Evolutionary conservation across 2,113 vertebrate species (phyloP).

Genomic region (Pelmatolapia mariae): DNA sequence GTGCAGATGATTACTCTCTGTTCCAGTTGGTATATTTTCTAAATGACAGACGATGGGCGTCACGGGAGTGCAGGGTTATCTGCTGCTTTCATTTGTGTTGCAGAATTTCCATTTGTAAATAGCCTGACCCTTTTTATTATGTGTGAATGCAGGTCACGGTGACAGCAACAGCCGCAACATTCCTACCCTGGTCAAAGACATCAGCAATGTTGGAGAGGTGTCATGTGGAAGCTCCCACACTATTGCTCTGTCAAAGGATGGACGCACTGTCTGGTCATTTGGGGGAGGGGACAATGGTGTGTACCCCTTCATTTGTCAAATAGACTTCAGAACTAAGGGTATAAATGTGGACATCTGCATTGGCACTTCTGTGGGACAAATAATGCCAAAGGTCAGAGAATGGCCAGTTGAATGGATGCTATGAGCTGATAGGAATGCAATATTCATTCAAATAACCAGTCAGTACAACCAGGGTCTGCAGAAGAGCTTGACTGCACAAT

Average conservation of each 20-base stretch:
- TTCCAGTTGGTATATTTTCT: not conserved
- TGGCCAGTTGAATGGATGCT: not conserved
- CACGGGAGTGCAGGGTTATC: not conserved
- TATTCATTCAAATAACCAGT: not conserved
- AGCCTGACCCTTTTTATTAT: not conserved
- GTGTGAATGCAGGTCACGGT: conserved; percentile 70
- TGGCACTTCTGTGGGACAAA: not conserved
- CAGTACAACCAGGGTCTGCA: not conserved
- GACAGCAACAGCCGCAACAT: conserved; percentile 82
- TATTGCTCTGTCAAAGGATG: conserved; percentile 76
- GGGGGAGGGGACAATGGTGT: conserved; percentile 79
- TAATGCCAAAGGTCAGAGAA: not conserved
- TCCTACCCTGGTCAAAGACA: conserved; percentile 79
- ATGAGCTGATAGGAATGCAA: not conserved
- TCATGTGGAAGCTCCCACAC: conserved; percentile 80
- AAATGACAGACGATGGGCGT: not conserved
- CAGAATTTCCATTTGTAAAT: not conserved
- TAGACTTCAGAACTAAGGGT: not conserved
- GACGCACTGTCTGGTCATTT: conserved; percentile 78
- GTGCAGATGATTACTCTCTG: not conserved
- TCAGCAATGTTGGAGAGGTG: conserved; percentile 78
- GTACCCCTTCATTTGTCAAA: not conserved
- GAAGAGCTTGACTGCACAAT: not conserved
- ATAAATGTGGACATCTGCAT: not conserved
- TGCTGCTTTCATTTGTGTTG: not conserved